Base-by-base conservation (phyloP, 1,140 invertebrate species). In the Drosophila sechellia region DNA sequence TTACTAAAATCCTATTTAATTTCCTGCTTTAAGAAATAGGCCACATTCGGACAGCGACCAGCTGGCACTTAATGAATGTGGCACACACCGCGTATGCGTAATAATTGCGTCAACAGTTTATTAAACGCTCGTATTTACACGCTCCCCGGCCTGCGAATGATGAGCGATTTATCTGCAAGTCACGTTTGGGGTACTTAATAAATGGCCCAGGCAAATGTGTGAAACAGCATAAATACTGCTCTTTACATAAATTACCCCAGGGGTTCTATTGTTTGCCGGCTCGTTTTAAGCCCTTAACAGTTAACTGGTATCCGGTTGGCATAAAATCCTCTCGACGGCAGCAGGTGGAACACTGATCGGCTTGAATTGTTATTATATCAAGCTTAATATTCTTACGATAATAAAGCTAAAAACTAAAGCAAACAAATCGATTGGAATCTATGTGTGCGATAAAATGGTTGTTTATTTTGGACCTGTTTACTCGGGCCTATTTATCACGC, bases 91-190 rank as follows among this genome's bases (percentile, higher is more conserved):
- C 57, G 69, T 79, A 79, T 79, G 76, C 46, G 60, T 61, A 79
- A 79, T 77, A 71, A 77, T 77, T 77, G 49, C 56, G 54, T 40
- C 39, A 71, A 34, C 69, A 79, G 57, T 71, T 70, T 80, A 80
- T 80, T 80, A 76, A 80, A 80, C 43, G 77, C 43, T 57, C 63
- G 78, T 79, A 75, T 76, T 76, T 76, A 76, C 72, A 76, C 60
- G 53, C 61, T 49, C 35, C 53, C 22, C 45, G 53, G 53, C 40
- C 54, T 37, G 61, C 72, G 50, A 40, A 61, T 73, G 72, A 56
- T 49, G 50, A 49, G 37, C 69, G 42, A 73, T 79, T 74, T 63
- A 79, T 69, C 54, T 74, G 70, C 77, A 70, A 75, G 64, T 70
- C 77, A 79, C 64, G 77, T 80, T 80, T 70, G 45, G 43, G 77